Conservation (phyloP, 92 coral and sea anemone species). For the Palythoa caribaeorum region DNA sequence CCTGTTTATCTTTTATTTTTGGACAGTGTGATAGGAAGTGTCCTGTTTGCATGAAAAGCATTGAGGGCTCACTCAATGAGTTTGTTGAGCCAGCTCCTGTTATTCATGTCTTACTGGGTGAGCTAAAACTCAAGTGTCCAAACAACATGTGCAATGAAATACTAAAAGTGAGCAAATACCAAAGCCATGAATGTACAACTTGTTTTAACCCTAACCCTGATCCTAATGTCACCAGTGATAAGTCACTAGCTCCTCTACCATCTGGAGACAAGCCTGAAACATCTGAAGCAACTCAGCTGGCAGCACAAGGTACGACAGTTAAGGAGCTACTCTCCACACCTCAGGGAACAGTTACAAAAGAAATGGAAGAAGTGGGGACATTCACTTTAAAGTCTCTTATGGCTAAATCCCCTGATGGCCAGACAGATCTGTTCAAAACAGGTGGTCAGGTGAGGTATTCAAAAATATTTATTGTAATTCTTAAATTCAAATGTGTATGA, state of each 20-base stretch:
- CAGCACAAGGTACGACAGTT: constrained; percentile 14
- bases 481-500: background rate
- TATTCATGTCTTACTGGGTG: constrained; percentile 11
- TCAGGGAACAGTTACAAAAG: background rate
- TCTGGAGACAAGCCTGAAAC: constrained; percentile 16
- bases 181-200: constrained; percentile 3
- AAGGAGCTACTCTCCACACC: constrained; percentile 20
- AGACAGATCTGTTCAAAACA: constrained; percentile 28
- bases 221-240: background rate
- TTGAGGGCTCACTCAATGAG: background rate
- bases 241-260: background rate
- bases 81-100: constrained; percentile 29
- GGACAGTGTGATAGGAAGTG: background rate
- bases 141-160: constrained; percentile 9
- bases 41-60: background rate
- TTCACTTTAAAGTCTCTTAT: constrained; percentile 23
- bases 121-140: constrained; percentile 8
- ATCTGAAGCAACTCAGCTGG: constrained; percentile 11
- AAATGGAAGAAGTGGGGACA: constrained; percentile 35
- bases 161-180: constrained; percentile 9
- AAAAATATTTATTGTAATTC: background rate
- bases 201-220: constrained; percentile 8
- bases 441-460: constrained; percentile 13
- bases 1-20: constrained; percentile 2
- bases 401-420: constrained; percentile 37